Base-by-base conservation (phyloP, 2,113 vertebrate genomes). In the Colossoma macropomum region DNA sequence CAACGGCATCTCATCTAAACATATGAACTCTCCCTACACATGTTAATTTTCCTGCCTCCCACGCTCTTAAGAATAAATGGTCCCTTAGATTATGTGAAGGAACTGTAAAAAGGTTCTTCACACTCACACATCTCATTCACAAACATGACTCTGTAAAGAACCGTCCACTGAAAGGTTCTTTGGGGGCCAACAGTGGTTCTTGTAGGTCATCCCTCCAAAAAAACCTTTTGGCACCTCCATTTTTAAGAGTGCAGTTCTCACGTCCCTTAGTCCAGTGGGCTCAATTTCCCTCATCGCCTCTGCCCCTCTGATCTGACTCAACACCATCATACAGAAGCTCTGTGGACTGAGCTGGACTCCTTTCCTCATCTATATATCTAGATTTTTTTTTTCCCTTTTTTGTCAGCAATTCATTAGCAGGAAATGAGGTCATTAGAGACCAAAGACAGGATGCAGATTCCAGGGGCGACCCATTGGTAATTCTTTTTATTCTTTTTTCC, bases 341-440 rank as follows among this genome's bases (percentile, higher is more conserved):
- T 45, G 41, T 68, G 79, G 60, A 77, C 21, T 66, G 71, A 65
- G 54, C 73, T 79, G 75, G 76, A 77, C 71, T 79, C 70, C 63
- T 56, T 73, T 65, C 74, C 56, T 25, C 50, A 48, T 84, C 78
- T 66, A 78, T 84, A 68, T 28, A 65, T 81, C 75, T 76, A 38
- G 72, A 79, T 19, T 54, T 63, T 56, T n/a, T 52, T 52, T 52
- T 7, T 19, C 6, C 6, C 38, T 73, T 77, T 48, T 80, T 38
- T 70, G 79, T 77, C 79, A 86, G 78, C 78, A 80, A 72, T 80
- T 66, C 81, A 86, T 86, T 85, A 85, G 52, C 66, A 80, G 71
- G 84, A 88, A 90, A 87, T 85, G 34, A 85, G 70, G 66, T 79
- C 79, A 87, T 90, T 86, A 82, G 77, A 86, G 63, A 63, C 75